Conservation (phyloP, 2,113 vertebrate genomes). For the Hydropotes inermis region DNA sequence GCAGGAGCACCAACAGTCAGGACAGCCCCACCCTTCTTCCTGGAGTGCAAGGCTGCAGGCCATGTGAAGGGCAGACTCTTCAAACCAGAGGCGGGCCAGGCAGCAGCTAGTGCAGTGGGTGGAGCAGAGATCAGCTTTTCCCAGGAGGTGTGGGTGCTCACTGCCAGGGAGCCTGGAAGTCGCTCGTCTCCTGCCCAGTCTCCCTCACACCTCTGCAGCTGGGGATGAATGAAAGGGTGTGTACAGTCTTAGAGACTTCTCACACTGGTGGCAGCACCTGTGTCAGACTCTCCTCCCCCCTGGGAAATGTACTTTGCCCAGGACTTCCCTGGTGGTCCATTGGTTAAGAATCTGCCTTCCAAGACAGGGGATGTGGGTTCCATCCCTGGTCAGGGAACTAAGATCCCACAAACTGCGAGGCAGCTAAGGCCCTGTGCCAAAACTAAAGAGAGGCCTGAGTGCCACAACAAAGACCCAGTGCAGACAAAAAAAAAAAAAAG, state of each 20-base stretch:
- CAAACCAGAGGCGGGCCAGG: background rate
- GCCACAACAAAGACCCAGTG: background rate
- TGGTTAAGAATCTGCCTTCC: background rate
- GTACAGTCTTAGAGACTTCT: background rate
- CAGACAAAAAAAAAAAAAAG: background rate
- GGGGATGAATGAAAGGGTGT: background rate
- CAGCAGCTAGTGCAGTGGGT: background rate
- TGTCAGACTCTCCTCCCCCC: background rate
- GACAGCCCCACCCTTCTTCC: background rate
- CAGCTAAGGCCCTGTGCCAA: background rate
- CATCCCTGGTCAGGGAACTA: background rate
- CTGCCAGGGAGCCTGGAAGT: background rate
- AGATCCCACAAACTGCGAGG: background rate
- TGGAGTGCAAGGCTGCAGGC: background rate
- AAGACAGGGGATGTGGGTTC: background rate
- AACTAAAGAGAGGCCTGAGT: background rate
- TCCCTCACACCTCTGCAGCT: background rate
- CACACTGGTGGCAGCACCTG: background rate
- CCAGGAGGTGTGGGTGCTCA: background rate
- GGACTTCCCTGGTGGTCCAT: background rate
- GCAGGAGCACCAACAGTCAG: background rate
- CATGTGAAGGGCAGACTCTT: background rate
- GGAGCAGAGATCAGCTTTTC: background rate
- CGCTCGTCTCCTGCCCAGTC: background rate
- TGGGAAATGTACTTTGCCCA: background rate